Base-by-base conservation (phyloP, 2,113 vertebrate species). In the Rafetus swinhoei region DNA sequence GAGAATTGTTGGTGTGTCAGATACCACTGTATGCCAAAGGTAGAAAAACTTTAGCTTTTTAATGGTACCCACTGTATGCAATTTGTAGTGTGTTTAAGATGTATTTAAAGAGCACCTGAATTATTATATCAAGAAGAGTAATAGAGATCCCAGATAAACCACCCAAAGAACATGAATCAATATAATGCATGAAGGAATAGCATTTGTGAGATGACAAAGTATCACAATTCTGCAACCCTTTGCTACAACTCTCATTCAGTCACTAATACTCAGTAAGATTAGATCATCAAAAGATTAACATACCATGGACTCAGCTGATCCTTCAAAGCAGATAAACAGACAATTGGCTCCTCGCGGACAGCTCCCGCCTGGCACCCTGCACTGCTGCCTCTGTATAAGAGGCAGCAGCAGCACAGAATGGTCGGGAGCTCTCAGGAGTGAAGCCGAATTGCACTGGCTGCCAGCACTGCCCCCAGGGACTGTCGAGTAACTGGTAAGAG, bases 281-380 rank as follows among this genome's bases (percentile, higher is more conserved):
- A 97, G 95, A 97, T 93, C 94, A 96, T 96, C 79, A 96, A 93
- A 81, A 93, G 95, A 96, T 96, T 92, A 85, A 83, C 60, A n/a
- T 94, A 96, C 97, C 90, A 93, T 79, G 56, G 85, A 89, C 88
- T 92, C 89, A 85, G 27, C 81, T 89, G 96, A 95, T 97, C 92
- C 91, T 95, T 83, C 90, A 93, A 97, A 97, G 96, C 92, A 97
- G 96, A 97, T 93, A 76, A 97, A 91, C 65, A 82, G 96, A 96
- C 94, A 45, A 45, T 45, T 45, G 45, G 45, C 5, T 6, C 45
- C 45, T 45, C 45, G 45, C 45, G 45, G 45, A 45, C 45, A 45
- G 5, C 45, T 45, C 5, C 45, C 45, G 6, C 45, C 45, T 45
- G 45, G n/a, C n/a, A n/a, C n/a, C n/a, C n/a, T n/a, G n/a, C n/a